These are phyloP conservation scores for Hypomecis atomaria DNA, from an alignment of 2,888 invertebrate species.

Conservation along the genomic window DNA sequence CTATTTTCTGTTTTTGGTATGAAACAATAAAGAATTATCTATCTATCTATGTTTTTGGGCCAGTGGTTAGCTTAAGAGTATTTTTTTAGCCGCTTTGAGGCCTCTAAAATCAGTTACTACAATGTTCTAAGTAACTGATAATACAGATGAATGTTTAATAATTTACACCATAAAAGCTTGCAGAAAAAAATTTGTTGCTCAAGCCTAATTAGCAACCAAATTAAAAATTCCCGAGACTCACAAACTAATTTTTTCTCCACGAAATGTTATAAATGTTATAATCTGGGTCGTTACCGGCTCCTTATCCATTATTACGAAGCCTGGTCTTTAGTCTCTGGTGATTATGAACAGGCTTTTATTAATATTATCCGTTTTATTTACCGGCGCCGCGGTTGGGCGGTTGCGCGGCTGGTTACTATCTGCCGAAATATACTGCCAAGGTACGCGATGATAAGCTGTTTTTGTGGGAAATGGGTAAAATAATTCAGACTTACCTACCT, in stretches of 20 bases:
- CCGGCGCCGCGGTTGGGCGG: conserved; percentile 35
- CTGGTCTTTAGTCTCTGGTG: conserved; percentile 34
- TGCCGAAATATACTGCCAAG: conserved; percentile 26
- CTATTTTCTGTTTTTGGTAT: too few species aligned
- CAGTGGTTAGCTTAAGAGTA: too few species aligned
- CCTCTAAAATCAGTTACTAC: too few species aligned
- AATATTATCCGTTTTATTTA: conserved; percentile 47
- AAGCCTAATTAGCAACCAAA: too few species aligned
- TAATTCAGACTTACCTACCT: conserved; percentile 18
- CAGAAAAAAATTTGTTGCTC: too few species aligned
- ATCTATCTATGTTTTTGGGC: too few species aligned
- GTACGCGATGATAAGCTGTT: conserved; percentile 20
- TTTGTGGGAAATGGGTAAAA: conserved; percentile 15
- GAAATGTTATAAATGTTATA: conserved; percentile 10
- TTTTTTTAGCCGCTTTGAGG: too few species aligned
- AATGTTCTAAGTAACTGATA: too few species aligned
- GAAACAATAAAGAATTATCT: too few species aligned
- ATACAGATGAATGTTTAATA: too few species aligned
- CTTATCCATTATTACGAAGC: conserved; percentile 30
- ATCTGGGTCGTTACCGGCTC: conserved; percentile 18
- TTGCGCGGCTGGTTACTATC: conserved; percentile 42
- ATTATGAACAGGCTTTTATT: conserved; percentile 44
- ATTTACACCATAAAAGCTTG: too few species aligned
- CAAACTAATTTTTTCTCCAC: neutral
- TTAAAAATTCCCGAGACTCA: too few species aligned